Base-by-base conservation (phyloP, 2,888 invertebrate genomes). In the Eupithecia abbreviata region DNA sequence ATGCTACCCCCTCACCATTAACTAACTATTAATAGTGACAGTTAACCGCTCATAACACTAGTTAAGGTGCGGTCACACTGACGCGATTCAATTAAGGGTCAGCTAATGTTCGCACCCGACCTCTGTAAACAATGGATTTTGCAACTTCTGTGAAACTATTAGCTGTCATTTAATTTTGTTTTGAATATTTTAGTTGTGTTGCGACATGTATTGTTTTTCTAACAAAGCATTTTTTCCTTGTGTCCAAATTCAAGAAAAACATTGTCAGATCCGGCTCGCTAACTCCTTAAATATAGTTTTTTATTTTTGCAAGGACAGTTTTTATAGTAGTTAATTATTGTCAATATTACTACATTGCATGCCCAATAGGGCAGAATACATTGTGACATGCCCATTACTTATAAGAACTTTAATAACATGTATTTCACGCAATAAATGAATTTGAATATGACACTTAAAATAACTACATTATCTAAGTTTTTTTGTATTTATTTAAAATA, bases 21-120 rank as follows among this genome's bases (percentile, higher is more conserved):
- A 67, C 66, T 58, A 72, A 75, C 43, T 79, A 79, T 80, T 80
- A 74, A 77, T 78, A 73, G 76, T 72, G 66, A 55, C 75, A 70
- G 71, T 71, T 82, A 83, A 84, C 82, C 84, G 81, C 69, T 73
- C 79, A 80, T 86, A 86, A 87, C 85, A 85, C 81, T 80, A 75
- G 80, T 84, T 85, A 85, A 87, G 87, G 86, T 85, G 84, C 84
- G 83, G 85, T 85, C 85, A 85, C 79, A 83, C 82, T 77, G 82
- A 81, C 83, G 84, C 87, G 88, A 89, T 91, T 89, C 89, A 87
- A 90, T 89, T 88, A 88, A 80, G 90, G 92, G 91, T 92, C 91
- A 89, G 87, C 88, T 87, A 85, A 87, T 85, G 84, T 82, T 77
- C 76, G 83, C 83, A 79, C 85, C 85, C 88, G 89, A 89, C 91